A percentile compares a stretch with the other conserved stretches of the same genome.
Conservation (phyloP, 2,888 invertebrate species). For the Meteorus colon region DNA sequence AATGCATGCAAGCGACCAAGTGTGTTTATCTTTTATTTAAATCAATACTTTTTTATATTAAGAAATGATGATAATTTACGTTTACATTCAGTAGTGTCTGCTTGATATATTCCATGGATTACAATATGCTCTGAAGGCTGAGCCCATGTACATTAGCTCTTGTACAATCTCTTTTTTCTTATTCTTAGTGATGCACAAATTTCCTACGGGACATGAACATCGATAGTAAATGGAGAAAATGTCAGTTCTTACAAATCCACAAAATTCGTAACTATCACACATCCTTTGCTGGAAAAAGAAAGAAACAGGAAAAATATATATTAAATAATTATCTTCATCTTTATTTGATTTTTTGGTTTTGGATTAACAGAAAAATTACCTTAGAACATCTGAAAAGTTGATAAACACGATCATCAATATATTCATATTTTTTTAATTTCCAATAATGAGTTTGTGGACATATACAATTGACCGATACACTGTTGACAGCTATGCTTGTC, state of each 20-base stretch:
- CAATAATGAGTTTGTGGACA: constrained; percentile 76
- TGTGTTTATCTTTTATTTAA: too few relatives aligned
- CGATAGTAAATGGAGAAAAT: constrained; percentile 78
- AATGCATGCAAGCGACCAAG: too few relatives aligned
- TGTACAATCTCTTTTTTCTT: constrained; percentile 72
- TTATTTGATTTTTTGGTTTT: not conserved
- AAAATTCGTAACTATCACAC: constrained; percentile 77
- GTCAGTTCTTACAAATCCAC: constrained; percentile 78
- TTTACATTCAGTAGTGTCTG: constrained; percentile 43
- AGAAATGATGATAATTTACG: too few relatives aligned
- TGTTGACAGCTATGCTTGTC: constrained; percentile 70
- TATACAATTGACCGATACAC: constrained; percentile 74
- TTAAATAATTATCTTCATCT: not conserved
- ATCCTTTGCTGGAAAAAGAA: constrained; percentile 70
- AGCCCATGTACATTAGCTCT: constrained; percentile 77
- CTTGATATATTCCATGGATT: constrained; percentile 62
- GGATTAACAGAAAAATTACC: constrained; percentile 50
- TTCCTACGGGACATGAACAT: constrained; percentile 78
- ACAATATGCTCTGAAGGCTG: constrained; percentile 77
- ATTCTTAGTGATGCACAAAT: constrained; percentile 77
- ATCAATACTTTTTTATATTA: too few relatives aligned
- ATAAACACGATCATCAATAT: constrained; percentile 62
- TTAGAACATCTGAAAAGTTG: constrained; percentile 74
- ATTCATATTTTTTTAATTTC: constrained; percentile 70
- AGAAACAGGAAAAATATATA: not conserved